Evolutionary conservation across 2,797 vertebrate genomes (phyloP).

Genomic region (Poeciliopsis gracilis): DNA sequence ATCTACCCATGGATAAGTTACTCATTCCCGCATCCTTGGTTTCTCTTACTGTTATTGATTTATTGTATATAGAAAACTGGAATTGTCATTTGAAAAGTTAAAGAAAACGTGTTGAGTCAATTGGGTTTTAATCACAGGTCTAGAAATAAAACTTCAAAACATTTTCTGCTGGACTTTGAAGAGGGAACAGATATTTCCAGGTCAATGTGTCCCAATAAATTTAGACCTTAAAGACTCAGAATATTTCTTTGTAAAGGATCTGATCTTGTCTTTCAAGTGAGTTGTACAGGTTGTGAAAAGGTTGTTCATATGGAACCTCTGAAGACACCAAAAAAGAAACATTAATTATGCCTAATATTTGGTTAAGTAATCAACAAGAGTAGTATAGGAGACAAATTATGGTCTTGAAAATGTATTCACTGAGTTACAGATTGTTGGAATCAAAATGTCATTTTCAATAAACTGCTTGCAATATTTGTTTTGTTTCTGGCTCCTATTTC

Average conservation of each 20-base stretch:
- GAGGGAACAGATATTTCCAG: no score
- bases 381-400: not conserved
- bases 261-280: no score
- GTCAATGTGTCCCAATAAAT: no score
- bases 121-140: not conserved
- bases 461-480: not conserved
- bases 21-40: no score
- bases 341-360: no score
- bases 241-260: no score
- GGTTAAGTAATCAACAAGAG: no score
- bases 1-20: not conserved
- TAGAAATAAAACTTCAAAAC: not conserved
- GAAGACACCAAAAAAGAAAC: not conserved
- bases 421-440: no score
- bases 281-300: no score
- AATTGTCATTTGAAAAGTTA: not conserved
- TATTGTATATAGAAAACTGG: no score
- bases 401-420: not conserved
- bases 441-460: no score
- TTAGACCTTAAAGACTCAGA: no score
- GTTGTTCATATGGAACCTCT: not conserved
- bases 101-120: not conserved
- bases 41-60: not conserved
- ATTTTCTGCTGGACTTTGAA: not conserved
- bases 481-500: conserved; percentile 8